Evolutionary conservation across 1,140 invertebrate species (phyloP).

Genomic region (Hyphantria cunea): DNA sequence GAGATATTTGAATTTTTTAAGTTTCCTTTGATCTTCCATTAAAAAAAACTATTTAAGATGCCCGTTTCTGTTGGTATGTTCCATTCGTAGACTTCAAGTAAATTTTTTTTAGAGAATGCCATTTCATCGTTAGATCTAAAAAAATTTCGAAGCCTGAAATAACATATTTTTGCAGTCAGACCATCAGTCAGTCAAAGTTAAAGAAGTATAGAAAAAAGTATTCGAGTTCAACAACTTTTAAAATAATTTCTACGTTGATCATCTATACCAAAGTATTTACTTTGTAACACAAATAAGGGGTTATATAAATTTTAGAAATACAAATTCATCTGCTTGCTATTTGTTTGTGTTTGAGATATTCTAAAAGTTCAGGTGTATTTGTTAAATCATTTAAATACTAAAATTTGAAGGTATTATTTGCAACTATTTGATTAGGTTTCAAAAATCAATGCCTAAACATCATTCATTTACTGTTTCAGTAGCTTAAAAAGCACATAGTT

Average conservation of each 20-base stretch:
- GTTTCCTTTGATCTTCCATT: too few species aligned
- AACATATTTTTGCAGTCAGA: slow-evolving; percentile 7
- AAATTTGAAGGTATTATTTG: too few species aligned
- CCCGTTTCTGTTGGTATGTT: too few species aligned
- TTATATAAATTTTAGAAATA: slow-evolving; percentile 11
- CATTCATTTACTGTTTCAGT: too few species aligned
- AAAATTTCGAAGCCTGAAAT: slow-evolving; percentile 4
- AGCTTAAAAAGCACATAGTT: too few species aligned
- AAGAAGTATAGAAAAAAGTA: slow-evolving; percentile 8
- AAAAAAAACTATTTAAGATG: too few species aligned
- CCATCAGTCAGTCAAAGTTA: slow-evolving; percentile 12
- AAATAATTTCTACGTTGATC: slow-evolving; percentile 14
- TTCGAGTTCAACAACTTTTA: slow-evolving; percentile 17
- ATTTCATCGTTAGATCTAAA: slow-evolving; percentile 4
- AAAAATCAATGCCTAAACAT: too few species aligned
- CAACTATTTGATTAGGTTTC: too few species aligned
- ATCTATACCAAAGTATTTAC: slow-evolving; percentile 13
- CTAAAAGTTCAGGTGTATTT: too few species aligned
- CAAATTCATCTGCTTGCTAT: background rate
- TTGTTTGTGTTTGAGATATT: background rate
- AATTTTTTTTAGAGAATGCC: background rate
- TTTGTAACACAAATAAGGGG: background rate
- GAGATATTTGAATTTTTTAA: too few species aligned
- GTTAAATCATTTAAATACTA: too few species aligned
- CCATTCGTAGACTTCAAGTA: too few species aligned